Base-by-base conservation (phyloP, 2,888 invertebrate species). In the Tenodera sinensis region DNA sequence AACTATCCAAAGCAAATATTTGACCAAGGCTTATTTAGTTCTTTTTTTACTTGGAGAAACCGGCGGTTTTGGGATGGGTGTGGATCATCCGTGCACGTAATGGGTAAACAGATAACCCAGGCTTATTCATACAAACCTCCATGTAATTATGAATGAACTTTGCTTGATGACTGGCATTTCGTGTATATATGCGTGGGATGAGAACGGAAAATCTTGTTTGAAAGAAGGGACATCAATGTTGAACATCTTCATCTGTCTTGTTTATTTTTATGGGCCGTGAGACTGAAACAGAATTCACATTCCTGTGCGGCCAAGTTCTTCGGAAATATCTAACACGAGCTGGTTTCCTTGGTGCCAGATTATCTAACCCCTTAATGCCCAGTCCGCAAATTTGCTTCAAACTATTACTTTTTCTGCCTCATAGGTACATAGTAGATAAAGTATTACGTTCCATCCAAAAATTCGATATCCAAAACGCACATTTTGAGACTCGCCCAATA, bases 61-160 rank as follows among this genome's bases (percentile, higher is more conserved):
- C 25, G 42, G 54, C 54, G 54, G 54, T 71, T 71, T 71, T 84
- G 84, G 84, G 88, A 84, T 81, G 85, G 88, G 88, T 81, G 71
- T 28, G 42, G 20, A 42, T 85, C 88, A 81, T 30, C 34, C n/a
- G 42, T 28, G 25, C 82, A 84, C 71, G 84, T 84, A 84, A 88
- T 88, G 88, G 84, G 88, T 85, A 88, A 85, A 88, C 88, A 88
- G 84, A 88, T 85, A 87, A 34, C 82, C 81, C 12, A 6, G 54
- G 20, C 54, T 71, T 87, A 88, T 88, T 88, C 84, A 88, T 88
- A 84, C 88, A 88, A 88, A 88, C 84, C 84, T 88, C 84, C 84
- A 88, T 88, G 85, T 88, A 88, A 85, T 88, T 84, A 85, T 71
- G 85, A 42, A 88, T 88, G 88, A 83, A 85, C 85, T 15, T 27